Evolutionary conservation across 2,113 vertebrate species (phyloP).

Genomic region (Pomatorhinus ruficollis): DNA sequence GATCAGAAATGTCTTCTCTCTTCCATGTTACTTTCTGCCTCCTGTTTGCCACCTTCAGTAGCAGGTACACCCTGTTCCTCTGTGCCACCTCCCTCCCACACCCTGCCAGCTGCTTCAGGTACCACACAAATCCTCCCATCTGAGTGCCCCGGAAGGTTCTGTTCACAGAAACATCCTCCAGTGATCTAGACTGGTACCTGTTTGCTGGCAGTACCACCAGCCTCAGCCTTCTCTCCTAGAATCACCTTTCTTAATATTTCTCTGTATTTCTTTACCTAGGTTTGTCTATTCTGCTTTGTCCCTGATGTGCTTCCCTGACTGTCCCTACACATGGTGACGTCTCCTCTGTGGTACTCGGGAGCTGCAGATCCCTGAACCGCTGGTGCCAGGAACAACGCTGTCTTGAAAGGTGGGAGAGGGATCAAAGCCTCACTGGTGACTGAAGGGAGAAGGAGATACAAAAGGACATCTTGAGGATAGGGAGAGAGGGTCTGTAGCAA

Average conservation of each 20-base stretch:
- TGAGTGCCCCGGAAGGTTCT: fast-evolving
- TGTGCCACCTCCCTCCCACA: neutral
- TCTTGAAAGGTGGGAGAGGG: fast-evolving
- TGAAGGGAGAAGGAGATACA: neutral
- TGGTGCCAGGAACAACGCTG: neutral
- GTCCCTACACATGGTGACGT: fast-evolving
- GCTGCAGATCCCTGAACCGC: neutral
- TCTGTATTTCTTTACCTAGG: neutral
- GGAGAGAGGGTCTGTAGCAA: neutral
- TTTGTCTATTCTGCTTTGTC: neutral
- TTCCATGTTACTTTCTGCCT: neutral
- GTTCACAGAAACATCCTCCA: neutral
- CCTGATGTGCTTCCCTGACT: neutral
- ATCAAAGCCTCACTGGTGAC: neutral
- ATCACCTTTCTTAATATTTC: neutral
- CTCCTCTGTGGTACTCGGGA: fast-evolving
- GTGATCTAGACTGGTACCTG: neutral
- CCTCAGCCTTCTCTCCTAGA: neutral
- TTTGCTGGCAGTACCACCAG: neutral
- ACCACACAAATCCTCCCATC: neutral
- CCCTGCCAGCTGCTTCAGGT: neutral
- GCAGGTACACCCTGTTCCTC: neutral
- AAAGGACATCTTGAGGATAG: neutral
- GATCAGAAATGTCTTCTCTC: neutral
- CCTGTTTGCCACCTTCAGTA: fast-evolving